Evolutionary conservation across 2,888 invertebrate genomes (phyloP).

Genomic region (Cabera pusaria): DNA sequence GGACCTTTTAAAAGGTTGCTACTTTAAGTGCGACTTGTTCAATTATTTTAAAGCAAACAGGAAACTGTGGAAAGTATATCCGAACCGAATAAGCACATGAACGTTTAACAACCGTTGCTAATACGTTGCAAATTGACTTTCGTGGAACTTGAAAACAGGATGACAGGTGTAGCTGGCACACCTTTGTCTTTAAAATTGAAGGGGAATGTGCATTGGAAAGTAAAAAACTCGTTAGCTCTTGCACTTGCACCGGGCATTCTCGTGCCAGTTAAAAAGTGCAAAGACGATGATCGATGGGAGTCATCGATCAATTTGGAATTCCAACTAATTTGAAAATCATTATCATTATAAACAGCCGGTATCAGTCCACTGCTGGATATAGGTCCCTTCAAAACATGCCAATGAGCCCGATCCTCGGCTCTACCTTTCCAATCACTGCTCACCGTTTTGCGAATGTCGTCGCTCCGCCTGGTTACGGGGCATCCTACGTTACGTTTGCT

Average conservation of each 20-base stretch:
- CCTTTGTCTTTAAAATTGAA: conserved; percentile 34
- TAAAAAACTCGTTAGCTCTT: conserved; percentile 22
- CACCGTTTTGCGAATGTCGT: too few species aligned
- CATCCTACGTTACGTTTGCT: too few species aligned
- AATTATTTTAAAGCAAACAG: conserved; percentile 11
- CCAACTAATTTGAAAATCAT: too few species aligned
- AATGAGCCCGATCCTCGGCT: too few species aligned
- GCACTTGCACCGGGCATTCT: conserved; percentile 6
- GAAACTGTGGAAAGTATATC: conserved; percentile 10
- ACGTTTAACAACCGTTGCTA: conserved; percentile 25
- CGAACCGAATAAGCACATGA: conserved; percentile 12
- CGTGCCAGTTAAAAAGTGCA: too few species aligned
- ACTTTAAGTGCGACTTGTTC: conserved; percentile 5
- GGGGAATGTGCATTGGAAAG: conserved; percentile 25
- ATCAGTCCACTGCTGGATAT: too few species aligned
- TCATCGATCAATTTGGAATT: too few species aligned
- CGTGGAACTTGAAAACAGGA: conserved; percentile 39
- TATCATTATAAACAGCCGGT: too few species aligned
- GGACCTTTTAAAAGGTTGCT: conserved; percentile 16
- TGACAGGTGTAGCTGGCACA: conserved; percentile 45
- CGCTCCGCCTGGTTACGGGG: too few species aligned
- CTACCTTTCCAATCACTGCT: too few species aligned
- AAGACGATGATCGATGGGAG: too few species aligned
- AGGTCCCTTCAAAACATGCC: too few species aligned
- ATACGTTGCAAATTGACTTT: conserved; percentile 28